Percentiles rank a stretch among this genome's conserved stretches.
phyloP scores from a whole-genome alignment of 2,888 invertebrate genomes.

The Hydriomena furcata region DNA sequence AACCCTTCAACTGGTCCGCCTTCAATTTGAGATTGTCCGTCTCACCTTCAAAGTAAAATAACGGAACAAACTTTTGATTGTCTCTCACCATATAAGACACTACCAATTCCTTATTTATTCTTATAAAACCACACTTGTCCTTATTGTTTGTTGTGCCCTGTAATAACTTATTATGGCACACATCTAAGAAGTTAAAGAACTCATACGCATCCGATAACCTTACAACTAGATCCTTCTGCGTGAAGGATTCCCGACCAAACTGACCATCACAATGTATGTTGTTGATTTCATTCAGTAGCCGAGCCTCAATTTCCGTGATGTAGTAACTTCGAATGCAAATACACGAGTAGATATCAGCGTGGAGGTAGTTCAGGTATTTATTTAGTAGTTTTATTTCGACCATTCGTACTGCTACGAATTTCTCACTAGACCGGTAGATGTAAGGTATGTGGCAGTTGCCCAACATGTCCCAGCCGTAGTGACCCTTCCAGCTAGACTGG shows the following conservation, averaged over 20 bases:
- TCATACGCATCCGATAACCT: conserved; percentile 93
- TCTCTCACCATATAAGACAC: conserved; percentile 95
- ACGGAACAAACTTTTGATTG: conserved; percentile 93
- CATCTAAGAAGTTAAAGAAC: conserved; percentile 95
- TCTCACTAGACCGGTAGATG: conserved; percentile 91
- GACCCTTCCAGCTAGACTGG: conserved; percentile 90
- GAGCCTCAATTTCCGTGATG: conserved; percentile 95
- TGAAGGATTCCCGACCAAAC: conserved; percentile 94
- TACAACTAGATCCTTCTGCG: conserved; percentile 95
- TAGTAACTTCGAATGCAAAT: conserved; percentile 96
- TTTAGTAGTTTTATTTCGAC: conserved; percentile 95
- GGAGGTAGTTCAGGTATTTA: conserved; percentile 94
- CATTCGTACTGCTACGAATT: conserved; percentile 97
- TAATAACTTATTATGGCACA: conserved; percentile 93
- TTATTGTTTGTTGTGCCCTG: conserved; percentile 87
- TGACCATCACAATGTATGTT: conserved; percentile 95
- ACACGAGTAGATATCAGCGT: conserved; percentile 95
- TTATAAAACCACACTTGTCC: conserved; percentile 95
- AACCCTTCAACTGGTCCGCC: conserved; percentile 93
- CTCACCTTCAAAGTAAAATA: conserved; percentile 94
- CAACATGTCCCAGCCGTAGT: conserved; percentile 96
- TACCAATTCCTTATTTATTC: conserved; percentile 96
- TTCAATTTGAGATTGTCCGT: conserved; percentile 95
- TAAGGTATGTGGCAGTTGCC: conserved; percentile 95
- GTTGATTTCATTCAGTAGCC: conserved; percentile 96